Base-by-base conservation (phyloP, 2,888 invertebrate species). In the Erebia palarica region DNA sequence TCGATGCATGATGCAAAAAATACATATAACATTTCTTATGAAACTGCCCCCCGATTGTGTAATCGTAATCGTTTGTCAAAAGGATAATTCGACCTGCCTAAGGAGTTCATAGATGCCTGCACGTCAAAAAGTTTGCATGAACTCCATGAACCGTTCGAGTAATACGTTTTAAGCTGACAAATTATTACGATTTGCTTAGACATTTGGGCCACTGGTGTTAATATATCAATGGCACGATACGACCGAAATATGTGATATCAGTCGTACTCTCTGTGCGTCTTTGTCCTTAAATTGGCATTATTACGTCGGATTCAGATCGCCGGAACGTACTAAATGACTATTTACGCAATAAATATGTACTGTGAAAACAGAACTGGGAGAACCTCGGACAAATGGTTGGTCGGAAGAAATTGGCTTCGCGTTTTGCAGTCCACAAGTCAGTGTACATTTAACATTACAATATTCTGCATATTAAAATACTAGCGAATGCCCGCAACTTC, bases 231-330 rank as follows among this genome's bases (percentile, higher is more conserved):
- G 49, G 47, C 49, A 49, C 11, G 11, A 16, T 67, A 57, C 44
- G 58, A 16, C 66, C 58, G 36, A 42, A 61, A 61, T 53, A 61
- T 61, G 68, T 60, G 61, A 60, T 16, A 51, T 68, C 51, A 51
- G 42, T 60, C 11, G 58, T 18, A 18, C 55, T 44, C 65, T 59
- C 4, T 64, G 65, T 64, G 63, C 44, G 65, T 65, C 64, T 68
- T 58, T 71, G 61, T 60, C 47, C 59, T 65, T 65, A 69, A 69
- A 73, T 71, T 73, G 66, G 65, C 11, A 21, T 61, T 58, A 73
- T 73, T 73, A 68, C 3, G 60, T 21, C 18, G 61, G 69, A 59
- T 65, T 51, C 36, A 47, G 57, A 58, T 21, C 9, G 16, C 3
- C 53, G 9, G 53, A 51, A 18, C 55, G 55, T 10, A 14, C n/a